Percentiles rank a stretch among this genome's conserved stretches.
Evolutionary conservation across 2,888 invertebrate species (phyloP).

Genomic region (Emmelina monodactyla): DNA sequence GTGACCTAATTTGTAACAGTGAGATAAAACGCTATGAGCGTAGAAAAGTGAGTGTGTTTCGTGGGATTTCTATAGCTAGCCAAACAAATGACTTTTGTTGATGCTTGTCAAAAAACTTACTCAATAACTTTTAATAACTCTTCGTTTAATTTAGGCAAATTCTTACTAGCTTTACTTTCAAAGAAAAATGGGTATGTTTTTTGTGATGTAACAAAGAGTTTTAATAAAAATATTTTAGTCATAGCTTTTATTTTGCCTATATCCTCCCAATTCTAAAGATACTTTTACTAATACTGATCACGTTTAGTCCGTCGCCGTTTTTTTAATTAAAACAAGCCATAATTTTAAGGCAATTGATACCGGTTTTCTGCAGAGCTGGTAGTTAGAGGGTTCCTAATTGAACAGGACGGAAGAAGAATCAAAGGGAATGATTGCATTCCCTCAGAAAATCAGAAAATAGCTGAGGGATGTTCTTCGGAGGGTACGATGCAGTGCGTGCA

Average conservation of each 20-base stretch:
- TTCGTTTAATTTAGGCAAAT: too few relatives aligned
- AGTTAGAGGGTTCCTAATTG: conserved; percentile 58
- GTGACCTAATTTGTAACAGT: conserved; percentile 1
- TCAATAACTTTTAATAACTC: too few relatives aligned
- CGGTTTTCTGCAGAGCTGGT: conserved; percentile 39
- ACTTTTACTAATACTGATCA: too few relatives aligned
- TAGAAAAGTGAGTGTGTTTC: not conserved
- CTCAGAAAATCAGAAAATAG: too few relatives aligned
- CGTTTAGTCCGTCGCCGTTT: too few relatives aligned
- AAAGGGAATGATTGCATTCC: conserved; percentile 62
- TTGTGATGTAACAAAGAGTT: too few relatives aligned
- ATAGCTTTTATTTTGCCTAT: too few relatives aligned
- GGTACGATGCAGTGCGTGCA: conserved; percentile 52
- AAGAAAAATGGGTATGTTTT: too few relatives aligned
- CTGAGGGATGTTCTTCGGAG: conserved; percentile 39
- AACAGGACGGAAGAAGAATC: conserved; percentile 60
- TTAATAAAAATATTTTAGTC: too few relatives aligned
- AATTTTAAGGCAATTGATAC: conserved; percentile 7
- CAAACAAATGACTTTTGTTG: not conserved
- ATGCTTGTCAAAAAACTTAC: too few relatives aligned
- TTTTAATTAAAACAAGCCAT: not conserved
- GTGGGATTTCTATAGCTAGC: not conserved
- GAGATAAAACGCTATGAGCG: not conserved
- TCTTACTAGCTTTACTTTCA: too few relatives aligned
- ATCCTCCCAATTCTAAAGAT: too few relatives aligned